Conservation (phyloP, 2,113 vertebrate species). For the Salvelinus sp. region DNA sequence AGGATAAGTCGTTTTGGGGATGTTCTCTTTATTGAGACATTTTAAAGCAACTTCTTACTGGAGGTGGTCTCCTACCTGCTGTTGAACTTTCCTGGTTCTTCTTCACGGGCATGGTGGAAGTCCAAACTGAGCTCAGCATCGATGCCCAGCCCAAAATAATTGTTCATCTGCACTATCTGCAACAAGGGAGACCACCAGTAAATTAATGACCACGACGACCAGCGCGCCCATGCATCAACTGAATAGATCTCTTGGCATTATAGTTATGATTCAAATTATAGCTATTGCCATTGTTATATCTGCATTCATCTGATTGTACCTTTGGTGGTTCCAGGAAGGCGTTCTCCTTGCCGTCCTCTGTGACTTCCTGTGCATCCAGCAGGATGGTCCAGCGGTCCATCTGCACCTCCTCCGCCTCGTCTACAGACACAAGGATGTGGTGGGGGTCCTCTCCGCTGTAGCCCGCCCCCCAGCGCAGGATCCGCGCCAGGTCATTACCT, state of each 20-base stretch:
- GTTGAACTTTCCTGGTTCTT: conserved; percentile 93
- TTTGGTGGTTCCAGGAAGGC: conserved; percentile 85
- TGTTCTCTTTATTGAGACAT: too few species aligned
- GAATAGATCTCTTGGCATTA: too few species aligned
- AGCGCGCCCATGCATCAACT: too few species aligned
- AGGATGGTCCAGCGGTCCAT: conserved; percentile 99
- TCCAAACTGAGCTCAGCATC: conserved; percentile 95
- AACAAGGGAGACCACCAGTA: too few species aligned
- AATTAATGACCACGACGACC: background rate
- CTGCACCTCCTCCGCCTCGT: conserved; percentile 88
- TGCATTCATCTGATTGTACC: conserved; percentile 63
- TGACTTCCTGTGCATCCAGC: conserved; percentile 84
- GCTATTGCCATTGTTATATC: too few species aligned
- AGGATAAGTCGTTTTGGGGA: too few species aligned
- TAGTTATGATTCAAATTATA: too few species aligned
- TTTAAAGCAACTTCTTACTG: too few species aligned
- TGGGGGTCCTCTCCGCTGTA: conserved; percentile 90
- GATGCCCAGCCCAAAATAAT: conserved; percentile 95
- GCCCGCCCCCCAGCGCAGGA: conserved; percentile 94
- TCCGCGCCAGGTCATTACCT: conserved; percentile 93
- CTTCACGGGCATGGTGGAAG: conserved; percentile 95
- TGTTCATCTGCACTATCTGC: conserved; percentile 98
- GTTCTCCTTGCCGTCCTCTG: conserved; percentile 71
- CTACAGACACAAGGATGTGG: conserved; percentile 83
- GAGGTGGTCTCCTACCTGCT: conserved; percentile 81